Base-by-base conservation (phyloP, 1,140 invertebrate species). In the Kradibia gibbosae region DNA sequence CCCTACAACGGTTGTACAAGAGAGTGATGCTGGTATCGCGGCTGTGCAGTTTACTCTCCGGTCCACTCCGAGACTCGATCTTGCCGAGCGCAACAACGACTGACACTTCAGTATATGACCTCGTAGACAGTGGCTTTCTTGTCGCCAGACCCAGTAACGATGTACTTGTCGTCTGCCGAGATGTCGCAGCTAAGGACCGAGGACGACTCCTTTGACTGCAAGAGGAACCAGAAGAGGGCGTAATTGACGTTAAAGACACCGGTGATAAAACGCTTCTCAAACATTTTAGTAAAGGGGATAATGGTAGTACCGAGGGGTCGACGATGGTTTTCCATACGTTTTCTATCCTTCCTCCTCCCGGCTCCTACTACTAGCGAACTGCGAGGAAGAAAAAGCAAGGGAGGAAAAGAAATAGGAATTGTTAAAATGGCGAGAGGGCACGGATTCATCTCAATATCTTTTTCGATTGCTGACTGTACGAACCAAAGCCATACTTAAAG, bases 131-230 rank as follows among this genome's bases (percentile, higher is more conserved):
- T 99, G 76, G 98, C 98, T 91, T 99, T 99, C 92, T 99, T 99
- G 92, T 99, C 99, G 60, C 98, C 99, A 13, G 98, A 99, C 77
- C 99, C 99, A 65, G 99, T 99, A 78, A 99, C 98, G 88, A 99
- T 99, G 92, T 97, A 99, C 91, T 99, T 99, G 92, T 99, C 98
- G 91, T 99, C 98, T 31, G 96, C 94, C 79, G 98, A 99, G 91
- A 99, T 99, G 94, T 99, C 99, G 93, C 99, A 99, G 93, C 98
- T 99, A 82, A 99, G 93, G 85, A 99, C 99, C 84, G 98, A 99
- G 83, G 98, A 99, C 70, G 97, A 98, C 93, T 99, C 99, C 92
- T 99, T 99, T 48, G 97, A 98, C 97, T 99, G 94, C 84, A 95
- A 95, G 87, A 89, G 92, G 90, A 87, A 86, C 34, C 50, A 70